These are phyloP conservation scores for Carlito syrichta DNA, from an alignment of 2,113 vertebrate species.

Conservation along the genomic window DNA sequence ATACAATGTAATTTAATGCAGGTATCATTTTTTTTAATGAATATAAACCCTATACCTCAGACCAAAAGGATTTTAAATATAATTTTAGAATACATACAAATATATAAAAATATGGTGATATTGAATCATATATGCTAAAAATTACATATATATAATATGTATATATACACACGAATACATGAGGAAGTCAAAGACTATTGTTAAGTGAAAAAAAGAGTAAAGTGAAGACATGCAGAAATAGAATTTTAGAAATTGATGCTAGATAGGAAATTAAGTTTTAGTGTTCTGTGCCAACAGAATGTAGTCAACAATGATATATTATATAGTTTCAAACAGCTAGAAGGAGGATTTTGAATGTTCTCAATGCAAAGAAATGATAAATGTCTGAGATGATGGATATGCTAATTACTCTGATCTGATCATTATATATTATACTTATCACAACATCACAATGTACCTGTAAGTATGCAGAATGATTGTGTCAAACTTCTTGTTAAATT, in stretches of 20 bases:
- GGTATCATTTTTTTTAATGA: neutral
- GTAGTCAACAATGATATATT: neutral
- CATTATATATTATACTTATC: neutral
- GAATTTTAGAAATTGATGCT: neutral
- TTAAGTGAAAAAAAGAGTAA: neutral
- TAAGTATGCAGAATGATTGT: neutral
- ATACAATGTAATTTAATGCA: neutral
- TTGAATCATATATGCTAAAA: neutral
- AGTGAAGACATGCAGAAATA: accelerated
- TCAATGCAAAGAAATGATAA: neutral
- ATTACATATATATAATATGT: neutral
- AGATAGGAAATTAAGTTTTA: neutral
- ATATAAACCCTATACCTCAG: neutral
- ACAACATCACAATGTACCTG: neutral
- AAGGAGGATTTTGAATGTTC: neutral
- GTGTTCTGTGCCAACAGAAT: neutral
- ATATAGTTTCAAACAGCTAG: neutral
- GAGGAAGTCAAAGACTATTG: neutral
- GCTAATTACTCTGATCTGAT: neutral
- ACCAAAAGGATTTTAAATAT: neutral
- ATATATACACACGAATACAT: neutral
- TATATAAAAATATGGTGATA: neutral
- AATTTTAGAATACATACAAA: neutral
- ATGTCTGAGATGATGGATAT: neutral
- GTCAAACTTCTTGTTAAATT: too few relatives aligned